Conservation (phyloP, 2,797 vertebrate species). For the Meriones psammophilus region DNA sequence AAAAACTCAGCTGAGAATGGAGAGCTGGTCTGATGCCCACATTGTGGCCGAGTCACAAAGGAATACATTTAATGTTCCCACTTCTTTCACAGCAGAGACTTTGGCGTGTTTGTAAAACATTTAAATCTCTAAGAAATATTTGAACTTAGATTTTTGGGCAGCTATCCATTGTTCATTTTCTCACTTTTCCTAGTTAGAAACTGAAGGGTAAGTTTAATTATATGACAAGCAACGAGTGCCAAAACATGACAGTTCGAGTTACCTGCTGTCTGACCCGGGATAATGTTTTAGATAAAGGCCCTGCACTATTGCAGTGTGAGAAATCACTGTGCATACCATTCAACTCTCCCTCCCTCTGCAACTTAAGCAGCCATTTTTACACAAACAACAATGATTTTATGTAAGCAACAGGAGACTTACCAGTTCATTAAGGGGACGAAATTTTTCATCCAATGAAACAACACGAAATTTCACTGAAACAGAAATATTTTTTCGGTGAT, state of each 20-base stretch:
- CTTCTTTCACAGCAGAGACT: neutral
- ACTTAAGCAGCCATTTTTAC: no score
- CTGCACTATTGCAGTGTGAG: neutral
- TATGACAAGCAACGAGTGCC: neutral
- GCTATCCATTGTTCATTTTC: neutral
- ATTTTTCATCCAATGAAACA: conserved; percentile 89
- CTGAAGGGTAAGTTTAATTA: neutral
- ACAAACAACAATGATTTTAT: neutral
- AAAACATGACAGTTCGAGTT: neutral
- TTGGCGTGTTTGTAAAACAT: neutral
- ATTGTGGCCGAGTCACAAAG: neutral
- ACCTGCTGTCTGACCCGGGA: neutral
- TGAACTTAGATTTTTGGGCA: neutral
- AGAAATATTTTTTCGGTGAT: conserved; percentile 79
- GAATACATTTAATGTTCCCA: neutral
- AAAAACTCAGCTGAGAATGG: neutral
- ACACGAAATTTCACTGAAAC: conserved; percentile 92
- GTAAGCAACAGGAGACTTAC: conserved; percentile 77
- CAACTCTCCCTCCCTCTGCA: neutral
- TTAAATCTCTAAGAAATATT: conserved; percentile 17
- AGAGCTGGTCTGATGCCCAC: neutral
- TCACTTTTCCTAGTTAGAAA: conserved; percentile 11
- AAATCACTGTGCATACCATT: neutral
- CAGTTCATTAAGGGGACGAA: conserved; percentile 87
- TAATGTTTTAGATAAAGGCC: neutral